Evolutionary conservation across 2,888 invertebrate genomes (phyloP).

Genomic region (Drymonia ruficornis): DNA sequence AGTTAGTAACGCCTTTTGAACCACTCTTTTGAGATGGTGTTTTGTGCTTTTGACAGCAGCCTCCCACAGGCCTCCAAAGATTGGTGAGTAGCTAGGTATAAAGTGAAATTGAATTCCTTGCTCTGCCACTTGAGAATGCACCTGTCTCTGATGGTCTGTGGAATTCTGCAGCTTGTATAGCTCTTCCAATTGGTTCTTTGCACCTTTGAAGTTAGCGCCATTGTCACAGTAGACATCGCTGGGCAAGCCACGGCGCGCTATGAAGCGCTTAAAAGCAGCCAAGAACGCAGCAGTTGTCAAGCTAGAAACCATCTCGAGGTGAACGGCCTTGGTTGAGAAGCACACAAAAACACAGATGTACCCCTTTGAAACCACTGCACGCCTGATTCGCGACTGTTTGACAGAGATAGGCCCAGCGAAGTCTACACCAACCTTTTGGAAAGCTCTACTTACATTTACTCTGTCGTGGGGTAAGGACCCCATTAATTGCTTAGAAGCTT

Average conservation of each 20-base stretch:
- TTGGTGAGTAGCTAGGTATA: conserved; percentile 3
- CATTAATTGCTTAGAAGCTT: conserved; percentile 7
- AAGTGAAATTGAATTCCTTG: conserved; percentile 1
- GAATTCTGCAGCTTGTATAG: not conserved
- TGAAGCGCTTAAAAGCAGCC: conserved; percentile 18
- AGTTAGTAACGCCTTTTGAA: conserved; percentile 4
- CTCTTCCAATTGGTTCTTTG: conserved; percentile 8
- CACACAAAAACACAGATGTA: conserved; percentile 10
- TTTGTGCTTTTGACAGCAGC: conserved; percentile 1
- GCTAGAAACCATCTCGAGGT: conserved; percentile 18
- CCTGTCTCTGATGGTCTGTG: not conserved
- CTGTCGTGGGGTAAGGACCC: conserved; percentile 5
- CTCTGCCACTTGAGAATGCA: not conserved
- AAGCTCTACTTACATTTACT: conserved; percentile 1
- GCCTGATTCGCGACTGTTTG: not conserved
- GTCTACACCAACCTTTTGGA: conserved; percentile 6
- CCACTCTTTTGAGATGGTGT: conserved; percentile 1
- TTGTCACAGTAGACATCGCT: conserved; percentile 17
- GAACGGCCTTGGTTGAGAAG: conserved; percentile 15
- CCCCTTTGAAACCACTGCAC: conserved; percentile 4
- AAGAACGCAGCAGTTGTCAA: conserved; percentile 19
- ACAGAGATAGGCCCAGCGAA: conserved; percentile 6
- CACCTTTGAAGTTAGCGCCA: conserved; percentile 8
- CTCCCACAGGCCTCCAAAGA: conserved; percentile 1
- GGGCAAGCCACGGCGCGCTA: conserved; percentile 13